Evolutionary conservation across 2,113 vertebrate species (phyloP).

Genomic region (Natator depressus): DNA sequence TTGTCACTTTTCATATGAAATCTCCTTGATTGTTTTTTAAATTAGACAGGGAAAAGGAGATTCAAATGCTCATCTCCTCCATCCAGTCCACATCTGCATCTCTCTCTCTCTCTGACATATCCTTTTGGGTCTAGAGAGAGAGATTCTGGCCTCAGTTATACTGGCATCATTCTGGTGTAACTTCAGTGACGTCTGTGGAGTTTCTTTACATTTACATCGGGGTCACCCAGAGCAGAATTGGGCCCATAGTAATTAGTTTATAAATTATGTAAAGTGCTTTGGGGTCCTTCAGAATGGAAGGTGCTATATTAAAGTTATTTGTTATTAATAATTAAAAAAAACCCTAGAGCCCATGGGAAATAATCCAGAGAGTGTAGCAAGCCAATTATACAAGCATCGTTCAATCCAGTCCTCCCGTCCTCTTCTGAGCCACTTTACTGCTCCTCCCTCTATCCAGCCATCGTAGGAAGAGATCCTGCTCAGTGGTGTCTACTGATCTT

Average conservation of each 20-base stretch:
- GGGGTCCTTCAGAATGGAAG: constrained; percentile 63
- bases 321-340: constrained; percentile 68
- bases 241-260: constrained; percentile 56
- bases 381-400: constrained; percentile 51
- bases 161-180: constrained; percentile 46
- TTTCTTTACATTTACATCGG: constrained; percentile 23
- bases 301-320: constrained; percentile 50
- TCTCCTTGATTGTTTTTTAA: constrained; percentile 52
- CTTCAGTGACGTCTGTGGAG: constrained; percentile 22
- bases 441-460: background rate
- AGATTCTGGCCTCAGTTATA: constrained; percentile 47
- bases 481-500: background rate
- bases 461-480: constrained; percentile 17
- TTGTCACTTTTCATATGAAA: constrained; percentile 13
- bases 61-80: constrained; percentile 26
- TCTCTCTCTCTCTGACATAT: constrained; percentile 29
- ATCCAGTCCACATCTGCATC: background rate
- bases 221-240: constrained; percentile 49
- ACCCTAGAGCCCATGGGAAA: constrained; percentile 52
- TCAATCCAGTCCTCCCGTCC: constrained; percentile 30
- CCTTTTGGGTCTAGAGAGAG: constrained; percentile 38
- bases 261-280: constrained; percentile 65
- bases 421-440: background rate
- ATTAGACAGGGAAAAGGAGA: constrained; percentile 14
- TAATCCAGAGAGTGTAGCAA: constrained; percentile 54